Evolutionary conservation across 2,797 vertebrate genomes (phyloP), one percentile per base, ranked within the genome.

Genomic region (Typhlichthys eigenmanni): DNA sequence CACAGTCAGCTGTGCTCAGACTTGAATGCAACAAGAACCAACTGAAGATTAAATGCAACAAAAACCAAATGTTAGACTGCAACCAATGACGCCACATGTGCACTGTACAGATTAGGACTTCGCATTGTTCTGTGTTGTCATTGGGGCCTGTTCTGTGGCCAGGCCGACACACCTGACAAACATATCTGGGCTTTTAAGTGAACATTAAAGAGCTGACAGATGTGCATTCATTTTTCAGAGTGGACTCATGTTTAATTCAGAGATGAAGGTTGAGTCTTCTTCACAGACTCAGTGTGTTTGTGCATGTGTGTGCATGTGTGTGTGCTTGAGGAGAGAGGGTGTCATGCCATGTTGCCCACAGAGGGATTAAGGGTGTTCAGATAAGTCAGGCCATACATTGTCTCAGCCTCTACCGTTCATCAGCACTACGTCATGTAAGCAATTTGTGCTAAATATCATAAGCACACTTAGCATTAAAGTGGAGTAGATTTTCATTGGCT

Each of bases 221-320:
- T 59, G 13, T 47, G 14, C 54, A 67, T 68, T 78, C 67, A 62
- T 79, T 66, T 64, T 66, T 66, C 67, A 78, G 62, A 72, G 63
- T 17, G 79, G 81, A 48, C 62, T 75, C 79, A 73, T 82, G 51
- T 75, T 72, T 81, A 76, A 82, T 83, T 79, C 74, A 79, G 56
- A 0, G 58, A 55, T 1, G 16, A 49, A 58, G 62, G 64, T 34
- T 58, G 4, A 57, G 66, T 62, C 52, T 55, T 69, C 72, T 17
- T 17, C 43, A 9, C 50, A 14, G 14, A 51, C 8, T 17, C 17
- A 17, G 14, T 38, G 38, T 13, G 14, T 13, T 19, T 49, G 38
- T 45, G 5, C 53, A 10, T 48, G 47, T 48, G 47, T 60, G 38
- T 45, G 5, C 53, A 12, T 49, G 47, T 49, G 47, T 49, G 47